Evolutionary conservation across 2,888 invertebrate species (phyloP).

Genomic region (Caenorhabditis sp.): DNA sequence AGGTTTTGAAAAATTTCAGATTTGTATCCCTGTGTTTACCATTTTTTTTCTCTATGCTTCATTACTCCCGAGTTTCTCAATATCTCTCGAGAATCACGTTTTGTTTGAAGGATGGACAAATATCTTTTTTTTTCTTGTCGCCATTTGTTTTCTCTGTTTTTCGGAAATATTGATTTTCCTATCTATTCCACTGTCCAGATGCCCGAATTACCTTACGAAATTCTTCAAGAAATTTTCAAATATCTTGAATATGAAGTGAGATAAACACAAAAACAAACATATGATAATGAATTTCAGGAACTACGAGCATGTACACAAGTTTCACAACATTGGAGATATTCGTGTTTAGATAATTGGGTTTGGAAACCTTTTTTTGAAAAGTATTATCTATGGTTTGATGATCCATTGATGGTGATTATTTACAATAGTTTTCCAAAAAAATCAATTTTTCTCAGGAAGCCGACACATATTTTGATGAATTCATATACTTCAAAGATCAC

Average conservation of each 20-base stretch:
- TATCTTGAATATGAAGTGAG: constrained; percentile 2
- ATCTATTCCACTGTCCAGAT: neutral
- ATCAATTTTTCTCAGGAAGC: constrained; percentile 1
- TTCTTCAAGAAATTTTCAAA: constrained; percentile 6
- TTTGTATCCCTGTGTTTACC: neutral
- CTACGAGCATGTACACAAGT: constrained; percentile 5
- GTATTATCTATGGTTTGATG: constrained; percentile 9
- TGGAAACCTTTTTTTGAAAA: constrained; percentile 10
- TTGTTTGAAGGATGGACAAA: neutral
- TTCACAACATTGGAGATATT: constrained; percentile 8
- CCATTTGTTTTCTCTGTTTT: neutral
- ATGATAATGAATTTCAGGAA: constrained; percentile 2
- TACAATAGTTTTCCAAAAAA: no score
- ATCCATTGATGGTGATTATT: neutral
- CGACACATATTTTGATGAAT: neutral
- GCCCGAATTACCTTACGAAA: neutral
- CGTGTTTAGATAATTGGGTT: neutral
- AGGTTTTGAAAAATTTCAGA: no score
- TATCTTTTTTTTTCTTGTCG: neutral
- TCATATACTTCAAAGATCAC: constrained; percentile 2
- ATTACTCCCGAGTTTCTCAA: neutral
- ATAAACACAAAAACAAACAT: neutral
- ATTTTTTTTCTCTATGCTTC: neutral
- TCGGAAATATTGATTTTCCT: neutral
- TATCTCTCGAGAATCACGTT: neutral